These are phyloP conservation scores for Orthonevra nobilis DNA, from an alignment of 2,888 invertebrate species.

Conservation along the genomic window DNA sequence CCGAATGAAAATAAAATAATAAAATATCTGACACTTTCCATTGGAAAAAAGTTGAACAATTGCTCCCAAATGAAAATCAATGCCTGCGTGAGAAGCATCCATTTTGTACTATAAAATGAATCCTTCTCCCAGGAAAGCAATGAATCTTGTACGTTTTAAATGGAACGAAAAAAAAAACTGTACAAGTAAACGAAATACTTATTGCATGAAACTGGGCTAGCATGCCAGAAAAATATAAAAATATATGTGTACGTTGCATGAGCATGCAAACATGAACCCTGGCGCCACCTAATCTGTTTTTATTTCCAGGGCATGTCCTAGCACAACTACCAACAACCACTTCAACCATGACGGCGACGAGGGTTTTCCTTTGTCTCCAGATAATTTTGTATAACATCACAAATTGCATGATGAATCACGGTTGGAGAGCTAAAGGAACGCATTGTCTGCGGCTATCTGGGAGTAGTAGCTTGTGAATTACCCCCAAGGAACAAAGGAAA, in stretches of 20 bases:
- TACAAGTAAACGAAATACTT: not conserved
- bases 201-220: conserved; percentile 27
- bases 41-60: conserved; percentile 31
- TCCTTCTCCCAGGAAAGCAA: conserved; percentile 21
- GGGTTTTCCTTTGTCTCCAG: conserved; percentile 22
- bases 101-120: conserved; percentile 40
- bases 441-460: conserved; percentile 1
- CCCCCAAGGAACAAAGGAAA: conserved; percentile 1
- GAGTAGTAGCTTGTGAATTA: not conserved
- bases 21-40: conserved; percentile 31
- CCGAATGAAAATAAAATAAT: too few relatives aligned
- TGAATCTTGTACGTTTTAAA: conserved; percentile 44
- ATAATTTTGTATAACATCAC: conserved; percentile 25
- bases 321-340: conserved; percentile 10
- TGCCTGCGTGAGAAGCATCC: conserved; percentile 45
- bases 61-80: conserved; percentile 30
- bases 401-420: conserved; percentile 40
- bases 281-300: conserved; percentile 53
- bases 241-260: conserved; percentile 32
- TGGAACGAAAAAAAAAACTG: not conserved
- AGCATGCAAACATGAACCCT: conserved; percentile 43
- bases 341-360: not conserved
- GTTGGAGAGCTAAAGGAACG: not conserved
- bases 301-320: conserved; percentile 15
- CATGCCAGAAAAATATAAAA: conserved; percentile 24